Evolutionary conservation across 2,797 vertebrate genomes (phyloP).

Genomic region (Peromyscus attwateri): DNA sequence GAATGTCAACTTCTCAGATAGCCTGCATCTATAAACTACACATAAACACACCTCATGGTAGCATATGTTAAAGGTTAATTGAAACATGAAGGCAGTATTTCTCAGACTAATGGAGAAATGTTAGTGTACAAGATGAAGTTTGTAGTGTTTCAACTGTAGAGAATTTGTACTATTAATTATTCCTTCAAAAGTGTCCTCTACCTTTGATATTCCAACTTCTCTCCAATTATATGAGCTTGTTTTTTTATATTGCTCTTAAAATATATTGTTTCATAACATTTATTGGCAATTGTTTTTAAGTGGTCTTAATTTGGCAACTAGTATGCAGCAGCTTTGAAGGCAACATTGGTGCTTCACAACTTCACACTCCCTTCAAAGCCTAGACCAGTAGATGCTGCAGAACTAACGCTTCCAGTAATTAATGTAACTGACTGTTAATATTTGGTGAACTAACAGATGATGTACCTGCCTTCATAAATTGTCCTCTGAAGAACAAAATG

Average conservation of each 20-base stretch:
- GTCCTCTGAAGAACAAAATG: background rate
- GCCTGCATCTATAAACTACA: background rate
- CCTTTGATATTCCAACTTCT: conserved; percentile 29
- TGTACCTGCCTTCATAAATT: background rate
- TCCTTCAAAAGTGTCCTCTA: background rate
- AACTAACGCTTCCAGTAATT: background rate
- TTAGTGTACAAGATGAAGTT: background rate
- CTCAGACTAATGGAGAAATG: background rate
- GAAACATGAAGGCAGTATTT: background rate
- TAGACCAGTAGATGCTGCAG: background rate
- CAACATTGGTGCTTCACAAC: background rate
- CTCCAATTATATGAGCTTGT: background rate
- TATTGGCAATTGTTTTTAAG: background rate
- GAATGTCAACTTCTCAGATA: background rate
- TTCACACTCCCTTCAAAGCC: background rate
- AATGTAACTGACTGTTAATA: background rate
- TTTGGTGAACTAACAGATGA: background rate
- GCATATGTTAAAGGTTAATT: background rate
- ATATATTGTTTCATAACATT: background rate
- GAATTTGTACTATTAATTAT: background rate
- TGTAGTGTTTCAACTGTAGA: background rate
- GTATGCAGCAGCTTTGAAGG: background rate
- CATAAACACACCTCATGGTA: background rate
- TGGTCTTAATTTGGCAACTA: background rate
- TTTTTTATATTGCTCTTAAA: conserved; percentile 35